Conservation (phyloP, 2,797 vertebrate species). For the Ataeniobius toweri region DNA sequence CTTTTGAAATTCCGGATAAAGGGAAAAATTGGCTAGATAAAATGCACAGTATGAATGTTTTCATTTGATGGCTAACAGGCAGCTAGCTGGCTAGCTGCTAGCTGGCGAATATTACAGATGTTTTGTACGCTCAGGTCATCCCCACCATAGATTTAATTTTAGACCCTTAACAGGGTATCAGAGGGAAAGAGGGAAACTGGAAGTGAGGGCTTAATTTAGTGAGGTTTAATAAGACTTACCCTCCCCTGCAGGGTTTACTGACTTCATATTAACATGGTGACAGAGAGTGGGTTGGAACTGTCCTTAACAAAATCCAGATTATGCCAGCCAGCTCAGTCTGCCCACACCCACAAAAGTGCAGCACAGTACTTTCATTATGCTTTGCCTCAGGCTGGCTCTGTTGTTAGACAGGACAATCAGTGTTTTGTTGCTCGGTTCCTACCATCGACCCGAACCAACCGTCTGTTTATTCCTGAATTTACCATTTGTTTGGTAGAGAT, state of each 20-base stretch:
- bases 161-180: neutral
- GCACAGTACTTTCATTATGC: constrained; percentile 80
- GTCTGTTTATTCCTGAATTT: constrained; percentile 76
- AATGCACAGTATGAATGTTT: neutral
- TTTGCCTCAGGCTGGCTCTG: constrained; percentile 59
- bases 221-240: neutral
- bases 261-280: constrained; percentile 21
- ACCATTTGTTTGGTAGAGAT: constrained; percentile 67
- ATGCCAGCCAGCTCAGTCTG: constrained; percentile 65
- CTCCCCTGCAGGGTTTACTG: constrained; percentile 16
- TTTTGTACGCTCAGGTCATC: neutral
- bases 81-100: neutral
- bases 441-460: constrained; percentile 61
- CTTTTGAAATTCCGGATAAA: neutral
- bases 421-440: constrained; percentile 74
- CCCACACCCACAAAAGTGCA: constrained; percentile 68
- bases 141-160: neutral
- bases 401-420: constrained; percentile 71
- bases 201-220: neutral
- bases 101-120: neutral
- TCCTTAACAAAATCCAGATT: constrained; percentile 74
- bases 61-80: neutral
- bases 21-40: neutral
- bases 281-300: constrained; percentile 59
- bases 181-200: neutral